Conservation (phyloP, 2,113 vertebrate species). For the Malurus alboscapulatus region DNA sequence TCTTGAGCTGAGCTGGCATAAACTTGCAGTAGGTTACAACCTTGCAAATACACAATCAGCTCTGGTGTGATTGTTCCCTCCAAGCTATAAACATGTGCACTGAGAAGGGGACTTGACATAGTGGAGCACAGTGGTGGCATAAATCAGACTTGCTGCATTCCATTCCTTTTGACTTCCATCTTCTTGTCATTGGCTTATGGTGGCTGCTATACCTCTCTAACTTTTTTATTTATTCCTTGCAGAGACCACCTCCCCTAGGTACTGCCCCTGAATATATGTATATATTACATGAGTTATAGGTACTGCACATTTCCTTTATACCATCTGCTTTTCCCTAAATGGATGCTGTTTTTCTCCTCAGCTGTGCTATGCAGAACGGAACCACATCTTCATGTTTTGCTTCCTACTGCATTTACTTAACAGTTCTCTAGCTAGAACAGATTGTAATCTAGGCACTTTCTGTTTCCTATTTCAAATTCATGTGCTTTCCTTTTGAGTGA, state of each 20-base stretch:
- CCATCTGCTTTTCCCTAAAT: not conserved
- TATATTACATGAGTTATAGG: not conserved
- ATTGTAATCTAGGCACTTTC: not conserved
- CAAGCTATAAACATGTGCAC: fast-evolving
- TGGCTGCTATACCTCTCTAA: not conserved
- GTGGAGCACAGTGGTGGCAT: not conserved
- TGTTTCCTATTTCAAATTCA: not conserved
- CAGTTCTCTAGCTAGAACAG: not conserved
- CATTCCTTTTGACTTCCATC: not conserved
- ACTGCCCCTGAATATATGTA: not conserved
- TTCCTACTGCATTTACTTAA: not conserved
- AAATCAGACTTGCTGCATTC: not conserved
- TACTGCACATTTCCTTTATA: not conserved
- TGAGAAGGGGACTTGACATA: not conserved
- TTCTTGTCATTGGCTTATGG: not conserved
- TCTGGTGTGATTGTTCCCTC: not conserved
- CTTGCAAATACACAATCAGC: not conserved
- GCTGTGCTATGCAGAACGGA: not conserved
- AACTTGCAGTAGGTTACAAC: not conserved
- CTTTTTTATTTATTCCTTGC: not conserved
- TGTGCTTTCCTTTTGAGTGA: not conserved
- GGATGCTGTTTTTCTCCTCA: not conserved
- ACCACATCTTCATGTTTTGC: not conserved
- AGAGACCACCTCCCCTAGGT: not conserved
- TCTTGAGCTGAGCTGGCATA: not conserved